Evolutionary conservation across 2,888 invertebrate species (phyloP).

Genomic region (Amiota mariae): DNA sequence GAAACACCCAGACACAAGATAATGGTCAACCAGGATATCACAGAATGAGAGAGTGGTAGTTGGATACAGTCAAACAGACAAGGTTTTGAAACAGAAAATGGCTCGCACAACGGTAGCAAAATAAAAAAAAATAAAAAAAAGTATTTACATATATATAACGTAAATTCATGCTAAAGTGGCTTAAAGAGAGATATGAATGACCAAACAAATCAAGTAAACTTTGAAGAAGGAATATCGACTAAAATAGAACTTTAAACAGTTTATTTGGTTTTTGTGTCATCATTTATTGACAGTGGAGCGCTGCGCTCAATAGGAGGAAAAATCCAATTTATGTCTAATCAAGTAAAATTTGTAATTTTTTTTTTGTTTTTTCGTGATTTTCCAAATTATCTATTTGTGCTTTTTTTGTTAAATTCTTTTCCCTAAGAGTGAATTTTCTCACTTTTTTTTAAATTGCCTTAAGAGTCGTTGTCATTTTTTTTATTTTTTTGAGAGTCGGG

Average conservation of each 20-base stretch:
- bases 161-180: no score
- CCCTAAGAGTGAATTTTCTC: no score
- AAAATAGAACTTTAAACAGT: neutral
- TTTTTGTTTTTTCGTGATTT: neutral
- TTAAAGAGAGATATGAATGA: neutral
- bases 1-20: slow-evolving; percentile 5
- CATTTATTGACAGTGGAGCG: neutral
- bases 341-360: slow-evolving; percentile 24
- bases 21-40: slow-evolving; percentile 5
- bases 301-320: neutral
- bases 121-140: neutral
- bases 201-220: neutral
- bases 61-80: neutral
- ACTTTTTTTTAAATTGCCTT: neutral
- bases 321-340: slow-evolving; percentile 26
- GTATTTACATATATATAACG: neutral
- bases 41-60: no score
- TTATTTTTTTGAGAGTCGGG: neutral
- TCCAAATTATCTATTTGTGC: neutral
- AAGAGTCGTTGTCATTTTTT: neutral
- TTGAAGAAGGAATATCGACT: neutral
- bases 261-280: slow-evolving; percentile 8
- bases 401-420: neutral
- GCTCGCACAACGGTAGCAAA: neutral
- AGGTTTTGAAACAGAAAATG: slow-evolving; percentile 9